These are phyloP conservation scores for Drosophila paulistorum DNA, from an alignment of 1,140 invertebrate genomes.

Conservation along the genomic window DNA sequence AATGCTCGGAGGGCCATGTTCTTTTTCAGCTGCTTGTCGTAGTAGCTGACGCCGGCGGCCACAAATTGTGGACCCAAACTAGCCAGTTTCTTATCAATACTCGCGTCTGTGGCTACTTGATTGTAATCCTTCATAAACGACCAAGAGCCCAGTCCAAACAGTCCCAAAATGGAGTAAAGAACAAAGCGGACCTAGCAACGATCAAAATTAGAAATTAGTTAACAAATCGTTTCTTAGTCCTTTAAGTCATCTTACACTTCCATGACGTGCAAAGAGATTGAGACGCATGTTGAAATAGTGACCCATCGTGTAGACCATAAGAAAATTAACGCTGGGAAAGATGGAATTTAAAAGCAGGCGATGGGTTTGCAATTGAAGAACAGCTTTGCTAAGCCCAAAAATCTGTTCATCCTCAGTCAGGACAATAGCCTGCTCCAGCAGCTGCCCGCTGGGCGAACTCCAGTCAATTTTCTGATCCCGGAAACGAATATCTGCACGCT, in stretches of 20 bases:
- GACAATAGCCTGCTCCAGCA: conserved; percentile 87
- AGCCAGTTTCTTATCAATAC: conserved; percentile 86
- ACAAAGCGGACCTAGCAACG: conserved; percentile 82
- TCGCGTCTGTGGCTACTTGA: conserved; percentile 85
- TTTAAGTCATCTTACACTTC: conserved; percentile 44
- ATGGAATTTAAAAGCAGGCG: conserved; percentile 84
- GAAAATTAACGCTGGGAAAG: conserved; percentile 83
- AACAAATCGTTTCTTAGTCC: fast-evolving
- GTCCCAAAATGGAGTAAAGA: conserved; percentile 85
- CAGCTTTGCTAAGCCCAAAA: conserved; percentile 90
- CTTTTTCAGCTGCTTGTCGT: conserved; percentile 88
- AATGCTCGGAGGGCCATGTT: conserved; percentile 89
- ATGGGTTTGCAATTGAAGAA: conserved; percentile 85
- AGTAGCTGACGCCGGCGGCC: conserved; percentile 89
- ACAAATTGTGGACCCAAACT: conserved; percentile 85
- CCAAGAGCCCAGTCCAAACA: conserved; percentile 86
- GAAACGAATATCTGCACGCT: conserved; percentile 84
- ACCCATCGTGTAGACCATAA: conserved; percentile 84
- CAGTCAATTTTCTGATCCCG: conserved; percentile 85
- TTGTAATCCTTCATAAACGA: conserved; percentile 86
- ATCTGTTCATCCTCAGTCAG: conserved; percentile 89
- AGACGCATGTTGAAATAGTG: conserved; percentile 84
- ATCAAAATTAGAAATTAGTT: not conserved
- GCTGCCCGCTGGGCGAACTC: conserved; percentile 85
- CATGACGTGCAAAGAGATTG: conserved; percentile 85